Percentiles rank a stretch among this genome's conserved stretches.
Evolutionary conservation across 2,797 vertebrate species (phyloP).

Genomic region (Lagodon rhomboides): DNA sequence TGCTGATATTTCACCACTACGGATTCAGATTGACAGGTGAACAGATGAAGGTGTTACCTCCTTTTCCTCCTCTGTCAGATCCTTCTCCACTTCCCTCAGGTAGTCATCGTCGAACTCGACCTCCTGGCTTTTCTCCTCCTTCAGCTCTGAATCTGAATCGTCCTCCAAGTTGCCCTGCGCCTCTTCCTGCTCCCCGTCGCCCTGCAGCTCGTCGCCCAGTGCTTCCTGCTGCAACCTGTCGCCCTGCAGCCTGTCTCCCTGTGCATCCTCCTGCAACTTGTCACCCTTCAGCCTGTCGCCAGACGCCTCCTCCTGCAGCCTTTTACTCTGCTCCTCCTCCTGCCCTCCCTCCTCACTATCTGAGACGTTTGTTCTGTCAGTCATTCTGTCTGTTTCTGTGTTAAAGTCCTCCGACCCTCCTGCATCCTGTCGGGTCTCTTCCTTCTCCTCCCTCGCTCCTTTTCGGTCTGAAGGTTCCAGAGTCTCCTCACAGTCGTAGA

Average conservation of each 20-base stretch:
- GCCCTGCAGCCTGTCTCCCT: constrained; percentile 4
- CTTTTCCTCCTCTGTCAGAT: constrained; percentile 92
- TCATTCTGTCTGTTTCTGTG: background rate
- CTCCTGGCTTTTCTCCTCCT: constrained; percentile 65
- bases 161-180: background rate
- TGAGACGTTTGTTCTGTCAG: background rate
- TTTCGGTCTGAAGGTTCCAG: constrained; percentile 61
- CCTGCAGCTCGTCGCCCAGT: constrained; percentile 4
- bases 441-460: constrained; percentile 73
- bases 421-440: background rate
- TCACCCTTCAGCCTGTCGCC: background rate
- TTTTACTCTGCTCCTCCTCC: constrained; percentile 73
- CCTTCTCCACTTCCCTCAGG: constrained; percentile 90
- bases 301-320: background rate
- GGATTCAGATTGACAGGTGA: too few species aligned
- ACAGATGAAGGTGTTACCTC: constrained; percentile 85
- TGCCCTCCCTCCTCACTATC: background rate
- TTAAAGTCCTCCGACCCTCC: background rate
- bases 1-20: background rate
- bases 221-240: constrained; percentile 13
- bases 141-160: constrained; percentile 72
- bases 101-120: constrained; percentile 90
- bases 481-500: constrained; percentile 90
- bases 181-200: constrained; percentile 2
- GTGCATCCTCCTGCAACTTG: constrained; percentile 64